phyloP scores from a whole-genome alignment of 2,888 invertebrate species.

The Agrotis segetum region DNA sequence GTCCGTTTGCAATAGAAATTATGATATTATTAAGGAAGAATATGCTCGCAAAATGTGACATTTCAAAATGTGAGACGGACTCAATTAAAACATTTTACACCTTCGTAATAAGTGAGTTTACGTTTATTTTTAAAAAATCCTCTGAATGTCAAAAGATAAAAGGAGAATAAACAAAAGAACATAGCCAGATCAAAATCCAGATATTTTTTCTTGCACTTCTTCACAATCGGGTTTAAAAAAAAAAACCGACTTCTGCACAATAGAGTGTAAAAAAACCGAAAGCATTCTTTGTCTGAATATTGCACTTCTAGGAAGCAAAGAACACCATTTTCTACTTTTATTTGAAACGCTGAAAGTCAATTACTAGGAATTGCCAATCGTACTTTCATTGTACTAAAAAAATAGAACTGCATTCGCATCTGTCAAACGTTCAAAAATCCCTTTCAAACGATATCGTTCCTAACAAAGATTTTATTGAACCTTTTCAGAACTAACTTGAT shows the following conservation, averaged over 20 bases:
- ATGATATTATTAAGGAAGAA: slow-evolving; percentile 8
- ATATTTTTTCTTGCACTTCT: background rate
- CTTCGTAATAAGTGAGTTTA: too few species aligned
- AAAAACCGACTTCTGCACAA: too few species aligned
- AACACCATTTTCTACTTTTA: background rate
- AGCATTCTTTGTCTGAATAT: background rate
- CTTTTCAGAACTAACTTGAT: slow-evolving; percentile 7
- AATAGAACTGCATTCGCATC: background rate
- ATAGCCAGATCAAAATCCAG: background rate
- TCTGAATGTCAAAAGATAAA: too few species aligned
- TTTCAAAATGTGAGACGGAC: too few species aligned
- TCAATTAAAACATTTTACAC: too few species aligned
- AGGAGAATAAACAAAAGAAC: background rate
- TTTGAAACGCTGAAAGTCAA: background rate
- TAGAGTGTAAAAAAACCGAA: background rate
- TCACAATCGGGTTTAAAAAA: background rate
- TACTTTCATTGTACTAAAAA: background rate
- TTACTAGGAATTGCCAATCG: background rate
- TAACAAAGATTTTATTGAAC: slow-evolving; percentile 2
- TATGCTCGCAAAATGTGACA: slow-evolving; percentile 1
- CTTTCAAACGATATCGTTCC: background rate
- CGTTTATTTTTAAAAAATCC: too few species aligned
- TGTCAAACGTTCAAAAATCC: background rate
- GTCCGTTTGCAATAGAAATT: background rate
- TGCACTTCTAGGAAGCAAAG: background rate